A percentile compares a stretch with the other conserved stretches of the same genome.
Evolutionary conservation across 2,797 vertebrate genomes (phyloP).

Genomic region (Arctocebus calabarensis): DNA sequence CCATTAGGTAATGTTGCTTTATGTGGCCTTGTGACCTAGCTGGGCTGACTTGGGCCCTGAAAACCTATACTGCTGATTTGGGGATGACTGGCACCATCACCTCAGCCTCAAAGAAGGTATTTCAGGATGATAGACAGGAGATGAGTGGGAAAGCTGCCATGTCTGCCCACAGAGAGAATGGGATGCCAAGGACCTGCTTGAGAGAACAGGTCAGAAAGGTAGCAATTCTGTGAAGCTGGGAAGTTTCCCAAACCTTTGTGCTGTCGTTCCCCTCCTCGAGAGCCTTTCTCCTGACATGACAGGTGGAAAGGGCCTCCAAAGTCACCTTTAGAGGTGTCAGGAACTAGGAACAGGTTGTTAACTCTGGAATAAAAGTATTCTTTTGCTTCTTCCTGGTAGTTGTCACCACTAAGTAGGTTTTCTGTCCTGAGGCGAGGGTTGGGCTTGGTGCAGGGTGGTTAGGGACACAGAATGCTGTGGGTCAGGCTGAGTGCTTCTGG

Average conservation of each 20-base stretch:
- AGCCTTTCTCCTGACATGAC: background rate
- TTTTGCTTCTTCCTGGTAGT: background rate
- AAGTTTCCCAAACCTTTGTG: background rate
- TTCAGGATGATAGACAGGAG: background rate
- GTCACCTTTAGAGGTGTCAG: background rate
- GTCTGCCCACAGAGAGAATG: background rate
- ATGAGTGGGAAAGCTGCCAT: background rate
- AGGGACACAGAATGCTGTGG: no score
- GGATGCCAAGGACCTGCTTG: background rate
- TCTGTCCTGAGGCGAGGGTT: background rate
- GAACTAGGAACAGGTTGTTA: background rate
- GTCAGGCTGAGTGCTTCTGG: background rate
- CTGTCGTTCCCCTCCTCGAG: background rate
- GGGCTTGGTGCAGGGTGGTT: background rate
- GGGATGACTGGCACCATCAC: background rate
- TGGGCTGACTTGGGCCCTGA: background rate
- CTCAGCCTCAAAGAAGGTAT: background rate
- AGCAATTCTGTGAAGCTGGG: background rate
- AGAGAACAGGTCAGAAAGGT: background rate
- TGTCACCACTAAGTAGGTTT: background rate
- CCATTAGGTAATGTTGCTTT: background rate
- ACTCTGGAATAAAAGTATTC: no score
- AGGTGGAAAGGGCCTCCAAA: background rate
- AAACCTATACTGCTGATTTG: background rate
- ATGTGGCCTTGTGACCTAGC: background rate